phyloP scores from a whole-genome alignment of 1,140 invertebrate species.

The Pomacea maculata region DNA sequence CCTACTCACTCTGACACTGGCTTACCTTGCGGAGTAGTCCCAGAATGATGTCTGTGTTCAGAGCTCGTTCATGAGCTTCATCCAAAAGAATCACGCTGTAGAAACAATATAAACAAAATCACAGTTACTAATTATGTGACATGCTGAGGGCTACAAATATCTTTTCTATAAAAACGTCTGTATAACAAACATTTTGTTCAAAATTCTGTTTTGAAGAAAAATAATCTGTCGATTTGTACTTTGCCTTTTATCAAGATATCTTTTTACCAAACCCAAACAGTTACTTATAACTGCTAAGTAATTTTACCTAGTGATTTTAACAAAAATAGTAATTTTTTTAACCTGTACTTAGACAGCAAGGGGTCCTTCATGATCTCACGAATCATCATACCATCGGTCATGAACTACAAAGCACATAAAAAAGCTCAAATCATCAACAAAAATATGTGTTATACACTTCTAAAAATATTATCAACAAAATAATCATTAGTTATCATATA shows the following conservation, averaged over 20 bases:
- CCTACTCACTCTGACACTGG: neutral
- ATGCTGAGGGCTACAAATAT: too few relatives aligned
- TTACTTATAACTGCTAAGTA: too few relatives aligned
- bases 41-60: conserved; percentile 93
- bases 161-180: too few relatives aligned
- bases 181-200: too few relatives aligned
- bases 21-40: conserved; percentile 92
- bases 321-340: neutral
- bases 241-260: too few relatives aligned
- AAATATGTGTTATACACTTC: neutral
- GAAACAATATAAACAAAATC: conserved; percentile 10
- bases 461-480: neutral
- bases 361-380: conserved; percentile 96
- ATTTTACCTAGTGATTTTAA: too few relatives aligned
- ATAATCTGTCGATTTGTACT: too few relatives aligned
- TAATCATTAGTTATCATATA: too few relatives aligned
- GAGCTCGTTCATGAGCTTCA: conserved; percentile 94
- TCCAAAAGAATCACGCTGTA: conserved; percentile 86
- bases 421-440: neutral
- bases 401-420: conserved; percentile 74
- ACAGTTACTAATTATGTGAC: neutral
- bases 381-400: conserved; percentile 95
- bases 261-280: too few relatives aligned
- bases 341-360: conserved; percentile 84
- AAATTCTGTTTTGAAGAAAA: too few relatives aligned